A percentile compares a stretch with the other conserved stretches of the same genome.
These are phyloP conservation scores for Cephus sareptanus DNA, from an alignment of 2,888 invertebrate genomes.

Conservation along the genomic window DNA sequence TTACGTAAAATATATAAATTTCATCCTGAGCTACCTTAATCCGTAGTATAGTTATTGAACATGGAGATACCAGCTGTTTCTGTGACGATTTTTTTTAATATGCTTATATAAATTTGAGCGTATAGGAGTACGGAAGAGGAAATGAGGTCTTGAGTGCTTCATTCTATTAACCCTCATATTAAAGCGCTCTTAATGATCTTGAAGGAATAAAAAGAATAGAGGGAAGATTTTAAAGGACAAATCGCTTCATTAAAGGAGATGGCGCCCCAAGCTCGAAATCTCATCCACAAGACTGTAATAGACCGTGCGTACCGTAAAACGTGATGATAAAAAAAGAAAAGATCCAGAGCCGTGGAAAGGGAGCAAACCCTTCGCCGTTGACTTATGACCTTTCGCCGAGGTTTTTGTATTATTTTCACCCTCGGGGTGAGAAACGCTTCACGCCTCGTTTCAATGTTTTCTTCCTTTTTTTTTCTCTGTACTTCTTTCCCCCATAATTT, in stretches of 20 bases:
- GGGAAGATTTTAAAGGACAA: background rate
- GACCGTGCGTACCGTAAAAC: background rate
- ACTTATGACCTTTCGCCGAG: slow-evolving; percentile 7
- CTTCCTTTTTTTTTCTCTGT: background rate
- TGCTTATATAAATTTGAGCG: background rate
- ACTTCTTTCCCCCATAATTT: background rate
- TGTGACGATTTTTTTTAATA: background rate
- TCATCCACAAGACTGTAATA: background rate
- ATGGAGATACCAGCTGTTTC: background rate
- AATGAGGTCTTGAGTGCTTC: background rate
- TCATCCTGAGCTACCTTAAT: background rate
- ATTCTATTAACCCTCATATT: background rate
- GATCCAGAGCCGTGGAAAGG: background rate
- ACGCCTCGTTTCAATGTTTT: background rate
- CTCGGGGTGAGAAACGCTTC: slow-evolving; percentile 4
- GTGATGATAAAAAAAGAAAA: background rate
- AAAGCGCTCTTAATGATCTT: background rate
- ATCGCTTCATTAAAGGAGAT: background rate
- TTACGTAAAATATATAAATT: background rate
- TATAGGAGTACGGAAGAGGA: background rate
- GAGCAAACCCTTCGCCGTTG: background rate
- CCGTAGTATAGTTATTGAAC: background rate
- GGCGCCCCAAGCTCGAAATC: background rate
- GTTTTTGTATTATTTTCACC: background rate
- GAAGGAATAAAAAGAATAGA: background rate